Percentiles rank a stretch among this genome's conserved stretches.
phyloP scores from a whole-genome alignment of 2,797 vertebrate genomes.

The Todus mexicanus region DNA sequence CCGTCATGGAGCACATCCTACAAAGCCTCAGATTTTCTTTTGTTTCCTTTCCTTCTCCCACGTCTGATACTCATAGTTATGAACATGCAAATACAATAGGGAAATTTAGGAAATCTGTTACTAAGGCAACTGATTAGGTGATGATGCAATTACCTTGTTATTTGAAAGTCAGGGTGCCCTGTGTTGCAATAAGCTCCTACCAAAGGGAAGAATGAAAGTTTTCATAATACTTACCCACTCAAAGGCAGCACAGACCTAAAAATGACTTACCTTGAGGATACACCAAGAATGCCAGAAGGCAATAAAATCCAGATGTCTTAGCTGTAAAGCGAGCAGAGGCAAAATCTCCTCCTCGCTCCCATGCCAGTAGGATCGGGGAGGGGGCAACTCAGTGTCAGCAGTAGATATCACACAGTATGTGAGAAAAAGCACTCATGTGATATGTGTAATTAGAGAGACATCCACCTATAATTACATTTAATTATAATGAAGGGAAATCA shows the following conservation, averaged over 20 bases:
- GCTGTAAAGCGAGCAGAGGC: not conserved
- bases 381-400: not conserved
- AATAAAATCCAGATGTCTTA: not conserved
- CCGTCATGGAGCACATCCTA: not conserved
- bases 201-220: slow-evolving; percentile 12
- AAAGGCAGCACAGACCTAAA: not conserved
- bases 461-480: not conserved
- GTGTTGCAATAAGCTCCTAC: slow-evolving; percentile 26
- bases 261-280: not conserved
- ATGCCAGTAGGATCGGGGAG: fast-evolving
- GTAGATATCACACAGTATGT: not conserved
- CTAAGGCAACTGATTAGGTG: slow-evolving; percentile 76
- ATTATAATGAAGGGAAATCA: not conserved
- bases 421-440: not conserved
- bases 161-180: slow-evolving; percentile 49
- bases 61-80: slow-evolving; percentile 41
- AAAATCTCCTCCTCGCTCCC: not conserved
- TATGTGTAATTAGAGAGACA: not conserved
- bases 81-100: slow-evolving; percentile 59
- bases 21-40: not conserved
- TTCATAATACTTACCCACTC: slow-evolving; percentile 9
- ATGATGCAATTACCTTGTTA: slow-evolving; percentile 65
- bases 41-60: slow-evolving; percentile 35
- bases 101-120: slow-evolving; percentile 71
- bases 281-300: not conserved